These are phyloP conservation scores for Drosophila equinoxialis DNA, from an alignment of 1,140 invertebrate species.

Conservation along the genomic window DNA sequence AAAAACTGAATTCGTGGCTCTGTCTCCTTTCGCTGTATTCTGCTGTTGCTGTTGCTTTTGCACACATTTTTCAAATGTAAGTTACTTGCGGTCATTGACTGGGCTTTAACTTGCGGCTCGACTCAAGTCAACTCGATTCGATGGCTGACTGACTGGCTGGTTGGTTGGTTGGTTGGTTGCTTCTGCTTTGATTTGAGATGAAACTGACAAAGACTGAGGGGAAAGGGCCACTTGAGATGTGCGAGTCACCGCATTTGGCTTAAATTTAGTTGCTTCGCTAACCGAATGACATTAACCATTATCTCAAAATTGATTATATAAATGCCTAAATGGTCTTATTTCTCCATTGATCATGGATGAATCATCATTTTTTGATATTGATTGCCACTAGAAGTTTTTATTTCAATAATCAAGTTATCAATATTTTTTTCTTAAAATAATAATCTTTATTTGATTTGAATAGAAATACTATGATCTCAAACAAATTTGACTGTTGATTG, in stretches of 20 bases:
- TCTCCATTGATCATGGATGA: no score
- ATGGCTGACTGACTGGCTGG: conserved; percentile 3
- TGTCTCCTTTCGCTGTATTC: conserved; percentile 74
- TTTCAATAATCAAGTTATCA: no score
- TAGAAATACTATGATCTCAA: no score
- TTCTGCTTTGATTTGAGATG: conserved; percentile 1
- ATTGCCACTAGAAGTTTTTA: no score
- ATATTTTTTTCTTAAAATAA: no score
- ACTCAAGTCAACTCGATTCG: background rate
- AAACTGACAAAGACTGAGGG: background rate
- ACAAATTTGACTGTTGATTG: no score
- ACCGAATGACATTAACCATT: background rate
- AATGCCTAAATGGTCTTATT: background rate
- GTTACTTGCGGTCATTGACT: conserved; percentile 82
- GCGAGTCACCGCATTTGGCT: background rate
- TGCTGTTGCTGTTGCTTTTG: conserved; percentile 34
- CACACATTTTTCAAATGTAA: conserved; percentile 83
- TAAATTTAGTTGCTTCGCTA: background rate
- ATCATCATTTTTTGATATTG: no score
- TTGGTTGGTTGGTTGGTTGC: background rate
- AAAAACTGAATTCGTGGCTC: conserved; percentile 31
- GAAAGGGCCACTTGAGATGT: background rate
- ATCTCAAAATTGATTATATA: conserved; percentile 4
- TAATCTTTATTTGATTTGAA: no score
- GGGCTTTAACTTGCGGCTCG: conserved; percentile 68